A percentile compares a stretch with the other conserved stretches of the same genome.
Conservation (phyloP, 2,888 invertebrate genomes). For the Quadroppia sp. region DNA sequence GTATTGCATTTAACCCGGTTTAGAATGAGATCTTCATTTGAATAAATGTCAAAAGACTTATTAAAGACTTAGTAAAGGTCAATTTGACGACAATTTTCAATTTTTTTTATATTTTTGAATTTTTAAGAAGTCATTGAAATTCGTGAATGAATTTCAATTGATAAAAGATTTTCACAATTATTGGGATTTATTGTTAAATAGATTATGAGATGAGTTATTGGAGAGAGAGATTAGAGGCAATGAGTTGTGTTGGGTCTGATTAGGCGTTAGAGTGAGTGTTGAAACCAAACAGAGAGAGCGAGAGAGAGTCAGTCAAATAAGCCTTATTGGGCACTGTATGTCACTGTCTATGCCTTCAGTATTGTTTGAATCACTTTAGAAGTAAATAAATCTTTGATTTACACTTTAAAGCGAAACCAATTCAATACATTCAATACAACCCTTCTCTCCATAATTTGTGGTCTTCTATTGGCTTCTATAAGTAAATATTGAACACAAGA, state of each 20-base stretch:
- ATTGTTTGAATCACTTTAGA: neutral
- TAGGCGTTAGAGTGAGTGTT: neutral
- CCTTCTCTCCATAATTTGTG: constrained; percentile 29
- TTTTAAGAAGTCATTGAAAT: no score
- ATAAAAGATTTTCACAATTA: neutral
- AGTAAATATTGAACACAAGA: neutral
- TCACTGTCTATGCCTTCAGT: neutral
- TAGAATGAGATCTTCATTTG: no score
- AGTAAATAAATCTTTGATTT: constrained; percentile 18
- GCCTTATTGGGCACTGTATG: neutral
- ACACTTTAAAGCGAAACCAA: constrained; percentile 20
- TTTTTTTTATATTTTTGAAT: no score
- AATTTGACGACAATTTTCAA: no score
- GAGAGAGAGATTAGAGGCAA: constrained; percentile 25
- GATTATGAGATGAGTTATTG: constrained; percentile 31
- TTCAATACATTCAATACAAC: constrained; percentile 5
- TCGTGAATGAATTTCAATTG: neutral
- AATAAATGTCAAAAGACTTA: no score
- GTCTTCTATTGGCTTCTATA: neutral
- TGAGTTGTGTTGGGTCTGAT: neutral
- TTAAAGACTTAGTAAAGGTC: no score
- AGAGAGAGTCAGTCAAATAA: constrained; percentile 12
- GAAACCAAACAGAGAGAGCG: constrained; percentile 1
- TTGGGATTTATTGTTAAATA: constrained; percentile 13
- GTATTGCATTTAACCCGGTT: no score